Evolutionary conservation across 2,888 invertebrate genomes (phyloP), one percentile per base, ranked within the genome.

Genomic region (Tenthredo livida): DNA sequence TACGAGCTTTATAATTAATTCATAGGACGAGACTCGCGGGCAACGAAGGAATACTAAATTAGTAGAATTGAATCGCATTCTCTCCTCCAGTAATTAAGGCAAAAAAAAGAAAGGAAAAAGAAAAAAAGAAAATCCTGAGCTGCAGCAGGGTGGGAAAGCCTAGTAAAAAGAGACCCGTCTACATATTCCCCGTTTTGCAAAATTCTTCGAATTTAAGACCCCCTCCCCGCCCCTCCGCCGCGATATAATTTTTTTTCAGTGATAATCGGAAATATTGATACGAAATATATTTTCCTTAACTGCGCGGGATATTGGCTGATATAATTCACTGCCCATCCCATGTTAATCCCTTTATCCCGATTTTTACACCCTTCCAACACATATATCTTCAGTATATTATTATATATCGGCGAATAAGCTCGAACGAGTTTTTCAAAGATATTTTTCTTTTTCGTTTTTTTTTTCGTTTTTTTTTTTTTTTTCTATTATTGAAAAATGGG

Each of bases 1-100:
- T 85, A 73, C 33, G 33, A 67, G 84, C 85, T 85, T 73, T 84
- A 40, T 43, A 85, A 85, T 85, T 85, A 83, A 85, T 85, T 85
- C 85, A 84, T 85, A 84, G 84, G 73, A 65, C 33, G 40, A 15
- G 6, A 33, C 17, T 21, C n/a, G n/a, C 65, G 58, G 37, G 54
- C 72, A 25, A 47, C 47, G 65, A 47, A 83, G 85, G 85, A 83
- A 85, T 85, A 85, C 85, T 61, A 75, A 84, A 85, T 85, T 75
- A 72, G 47, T 58, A n/a, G 40, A 65, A 85, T 85, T 84, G 73
- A 85, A 85, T 85, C 80, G 70, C 72, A 58, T 82, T 75, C 61
- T 43, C 73, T 50, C 17, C 25, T 25, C 10, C 37, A n/a, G 70
- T 84, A 78, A 84, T 84, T 82, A 80, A 73, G 43, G 6, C 65